Evolutionary conservation across 2,113 vertebrate species (phyloP).

Genomic region (Tychaedon coryphoeus): DNA sequence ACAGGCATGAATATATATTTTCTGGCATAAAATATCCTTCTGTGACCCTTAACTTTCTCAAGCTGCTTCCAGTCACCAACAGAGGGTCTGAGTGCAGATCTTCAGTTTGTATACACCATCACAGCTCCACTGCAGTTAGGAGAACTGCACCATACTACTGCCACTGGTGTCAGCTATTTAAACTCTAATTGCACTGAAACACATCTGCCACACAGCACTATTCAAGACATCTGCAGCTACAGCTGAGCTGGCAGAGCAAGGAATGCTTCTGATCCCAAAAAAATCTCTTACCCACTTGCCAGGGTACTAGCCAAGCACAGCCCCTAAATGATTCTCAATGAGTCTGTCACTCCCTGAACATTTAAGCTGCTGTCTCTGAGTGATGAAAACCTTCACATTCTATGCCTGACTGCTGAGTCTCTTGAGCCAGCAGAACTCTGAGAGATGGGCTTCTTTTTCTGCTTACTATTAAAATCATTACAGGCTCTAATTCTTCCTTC

Average conservation of each 20-base stretch:
- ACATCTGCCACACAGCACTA: not conserved
- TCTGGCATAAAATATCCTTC: not conserved
- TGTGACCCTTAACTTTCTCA: constrained; percentile 7
- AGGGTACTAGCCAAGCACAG: not conserved
- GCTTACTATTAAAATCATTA: not conserved
- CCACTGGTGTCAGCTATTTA: not conserved
- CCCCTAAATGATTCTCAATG: not conserved
- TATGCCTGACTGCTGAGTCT: not conserved
- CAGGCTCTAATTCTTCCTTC: not conserved
- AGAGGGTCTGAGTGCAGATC: not conserved
- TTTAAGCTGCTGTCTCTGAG: not conserved
- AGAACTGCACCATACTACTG: not conserved
- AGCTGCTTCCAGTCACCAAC: not conserved
- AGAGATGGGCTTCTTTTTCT: not conserved
- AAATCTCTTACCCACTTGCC: not conserved
- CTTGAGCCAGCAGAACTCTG: not conserved
- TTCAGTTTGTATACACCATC: not conserved
- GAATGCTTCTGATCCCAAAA: not conserved
- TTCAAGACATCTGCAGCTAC: not conserved
- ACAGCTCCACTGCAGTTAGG: not conserved
- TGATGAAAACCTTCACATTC: not conserved
- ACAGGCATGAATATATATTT: constrained; percentile 27
- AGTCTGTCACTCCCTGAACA: not conserved
- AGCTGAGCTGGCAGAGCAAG: not conserved
- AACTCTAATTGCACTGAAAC: not conserved